Conservation (phyloP, 1,140 invertebrate species). For the Alviniconcha marisindica region DNA sequence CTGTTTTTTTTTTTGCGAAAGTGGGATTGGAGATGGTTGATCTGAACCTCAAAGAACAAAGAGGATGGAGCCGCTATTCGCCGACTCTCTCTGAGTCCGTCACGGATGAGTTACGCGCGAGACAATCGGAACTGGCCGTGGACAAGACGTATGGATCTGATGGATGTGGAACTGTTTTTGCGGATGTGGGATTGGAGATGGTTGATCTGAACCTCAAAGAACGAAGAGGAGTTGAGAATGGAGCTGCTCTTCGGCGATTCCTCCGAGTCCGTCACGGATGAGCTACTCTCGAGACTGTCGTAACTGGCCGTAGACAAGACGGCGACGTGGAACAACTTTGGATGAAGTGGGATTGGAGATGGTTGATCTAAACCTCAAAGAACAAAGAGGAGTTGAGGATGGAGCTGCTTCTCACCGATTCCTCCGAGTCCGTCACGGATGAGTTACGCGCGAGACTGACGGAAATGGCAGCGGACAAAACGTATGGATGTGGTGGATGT, state of each 20-base stretch:
- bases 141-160: not conserved
- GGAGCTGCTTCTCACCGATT: conserved; percentile 54
- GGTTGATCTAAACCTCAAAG: no score
- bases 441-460: conserved; percentile 20
- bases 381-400: not conserved
- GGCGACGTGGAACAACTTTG: no score
- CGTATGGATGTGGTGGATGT: no score
- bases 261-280: conserved; percentile 47
- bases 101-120: conserved; percentile 40
- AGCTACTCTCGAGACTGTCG: conserved; percentile 22
- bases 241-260: conserved; percentile 46
- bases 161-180: not conserved
- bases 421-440: conserved; percentile 50
- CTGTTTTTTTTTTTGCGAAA: no score
- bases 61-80: conserved; percentile 67
- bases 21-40: conserved; percentile 66
- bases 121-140: not conserved
- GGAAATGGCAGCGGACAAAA: not conserved
- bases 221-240: not conserved
- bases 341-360: no score
- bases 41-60: conserved; percentile 62
- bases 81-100: conserved; percentile 56
- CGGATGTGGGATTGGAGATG: not conserved
- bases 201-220: not conserved
- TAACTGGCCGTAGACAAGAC: not conserved